Evolutionary conservation across 35 echinoderm and acorn worm genomes (phyloP).

Genomic region (Stichopus chloronotus): DNA sequence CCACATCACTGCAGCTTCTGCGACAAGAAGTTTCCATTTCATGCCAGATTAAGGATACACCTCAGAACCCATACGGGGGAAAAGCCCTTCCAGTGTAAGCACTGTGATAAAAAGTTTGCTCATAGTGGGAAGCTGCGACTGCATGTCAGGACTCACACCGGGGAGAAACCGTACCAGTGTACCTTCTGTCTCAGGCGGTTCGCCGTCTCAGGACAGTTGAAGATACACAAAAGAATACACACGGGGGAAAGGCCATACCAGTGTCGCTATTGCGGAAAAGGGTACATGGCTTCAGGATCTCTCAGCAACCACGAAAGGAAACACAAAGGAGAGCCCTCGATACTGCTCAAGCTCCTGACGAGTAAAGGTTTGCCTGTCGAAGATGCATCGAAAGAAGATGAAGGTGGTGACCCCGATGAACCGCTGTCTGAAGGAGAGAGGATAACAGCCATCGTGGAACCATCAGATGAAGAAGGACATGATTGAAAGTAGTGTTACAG

Average conservation of each 20-base stretch:
- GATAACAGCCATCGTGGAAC: too few relatives aligned
- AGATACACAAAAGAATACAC: conserved; percentile 77
- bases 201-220: conserved; percentile 70
- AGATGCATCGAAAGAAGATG: too few relatives aligned
- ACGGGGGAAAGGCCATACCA: conserved; percentile 80
- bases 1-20: conserved; percentile 27
- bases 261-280: conserved; percentile 72
- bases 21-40: neutral
- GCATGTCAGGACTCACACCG: conserved; percentile 74
- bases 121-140: conserved; percentile 71
- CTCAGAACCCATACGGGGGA: conserved; percentile 78
- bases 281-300: conserved; percentile 79
- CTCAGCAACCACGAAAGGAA: conserved; percentile 72
- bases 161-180: conserved; percentile 84
- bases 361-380: too few relatives aligned
- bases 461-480: too few relatives aligned
- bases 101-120: conserved; percentile 71
- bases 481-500: too few relatives aligned
- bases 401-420: too few relatives aligned
- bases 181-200: conserved; percentile 58
- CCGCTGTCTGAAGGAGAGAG: too few relatives aligned
- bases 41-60: neutral
- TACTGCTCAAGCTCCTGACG: too few relatives aligned
- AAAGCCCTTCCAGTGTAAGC: conserved; percentile 69
- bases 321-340: conserved; percentile 75